These are phyloP conservation scores for Cirrhinus mrigala DNA, from an alignment of 2,797 vertebrate species.

Conservation along the genomic window DNA sequence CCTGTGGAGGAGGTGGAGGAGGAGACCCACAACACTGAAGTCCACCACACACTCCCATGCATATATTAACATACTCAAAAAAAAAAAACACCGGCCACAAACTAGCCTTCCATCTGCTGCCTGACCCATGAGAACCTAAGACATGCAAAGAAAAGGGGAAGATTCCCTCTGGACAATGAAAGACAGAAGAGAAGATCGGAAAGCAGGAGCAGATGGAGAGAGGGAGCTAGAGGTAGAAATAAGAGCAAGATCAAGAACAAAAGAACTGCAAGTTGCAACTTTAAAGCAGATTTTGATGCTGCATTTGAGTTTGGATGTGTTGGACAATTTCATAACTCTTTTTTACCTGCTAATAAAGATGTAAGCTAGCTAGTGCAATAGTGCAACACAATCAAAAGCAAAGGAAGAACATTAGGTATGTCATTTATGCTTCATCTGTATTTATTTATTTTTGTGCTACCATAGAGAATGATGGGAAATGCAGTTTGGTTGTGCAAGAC, in stretches of 20 bases:
- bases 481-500: no score
- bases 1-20: constrained; percentile 41
- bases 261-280: not conserved
- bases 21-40: constrained; percentile 72
- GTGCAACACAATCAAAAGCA: no score
- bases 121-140: constrained; percentile 34
- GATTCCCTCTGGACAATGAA: constrained; percentile 9
- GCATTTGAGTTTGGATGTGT: no score
- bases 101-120: constrained; percentile 75
- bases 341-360: no score
- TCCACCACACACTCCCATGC: constrained; percentile 76
- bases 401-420: no score
- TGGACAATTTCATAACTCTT: no score
- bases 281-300: not conserved
- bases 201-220: constrained; percentile 31
- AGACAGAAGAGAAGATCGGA: constrained; percentile 39
- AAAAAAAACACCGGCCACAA: constrained; percentile 52
- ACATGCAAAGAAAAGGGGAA: not conserved
- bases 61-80: constrained; percentile 66
- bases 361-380: no score
- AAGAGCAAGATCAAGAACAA: not conserved
- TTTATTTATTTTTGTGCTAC: no score
- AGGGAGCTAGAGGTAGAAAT: not conserved
- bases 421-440: no score
- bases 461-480: no score